Percentiles rank a stretch among this genome's conserved stretches.
Evolutionary conservation across 1,140 invertebrate species (phyloP).

Genomic region (Drosophila arawakana): DNA sequence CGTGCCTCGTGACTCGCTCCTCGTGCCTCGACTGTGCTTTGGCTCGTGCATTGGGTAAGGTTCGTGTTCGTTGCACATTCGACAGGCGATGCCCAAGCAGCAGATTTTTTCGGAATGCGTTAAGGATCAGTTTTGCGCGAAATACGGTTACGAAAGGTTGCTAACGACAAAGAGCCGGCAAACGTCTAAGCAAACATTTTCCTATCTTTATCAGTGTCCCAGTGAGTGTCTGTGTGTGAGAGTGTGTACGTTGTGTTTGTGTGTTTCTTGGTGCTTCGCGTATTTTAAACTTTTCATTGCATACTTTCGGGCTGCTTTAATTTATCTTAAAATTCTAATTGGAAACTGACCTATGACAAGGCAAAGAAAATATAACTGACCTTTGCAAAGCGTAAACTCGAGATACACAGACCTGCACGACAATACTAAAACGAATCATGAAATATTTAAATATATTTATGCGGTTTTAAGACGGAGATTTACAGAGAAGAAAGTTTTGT

Average conservation of each 20-base stretch:
- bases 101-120: constrained; percentile 79
- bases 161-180: constrained; percentile 66
- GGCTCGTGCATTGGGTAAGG: constrained; percentile 71
- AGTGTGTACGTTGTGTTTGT: neutral
- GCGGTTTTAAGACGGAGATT: constrained; percentile 17
- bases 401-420: constrained; percentile 15
- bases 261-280: constrained; percentile 30
- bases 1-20: constrained; percentile 18
- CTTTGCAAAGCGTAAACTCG: constrained; percentile 31
- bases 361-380: constrained; percentile 48
- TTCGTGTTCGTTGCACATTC: constrained; percentile 79
- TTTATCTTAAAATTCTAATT: constrained; percentile 4
- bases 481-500: constrained; percentile 24
- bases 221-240: constrained; percentile 31
- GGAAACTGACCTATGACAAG: constrained; percentile 55
- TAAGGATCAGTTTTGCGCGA: constrained; percentile 84
- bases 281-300: constrained; percentile 19
- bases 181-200: constrained; percentile 64
- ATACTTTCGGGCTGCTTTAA: constrained; percentile 8
- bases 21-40: constrained; percentile 9
- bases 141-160: constrained; percentile 84
- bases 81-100: constrained; percentile 57
- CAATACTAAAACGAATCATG: constrained; percentile 37
- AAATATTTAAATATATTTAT: constrained; percentile 37
- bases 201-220: constrained; percentile 30